These are phyloP conservation scores for Actinia equina DNA, from an alignment of 64 coral and sea anemone genomes.

Conservation along the genomic window DNA sequence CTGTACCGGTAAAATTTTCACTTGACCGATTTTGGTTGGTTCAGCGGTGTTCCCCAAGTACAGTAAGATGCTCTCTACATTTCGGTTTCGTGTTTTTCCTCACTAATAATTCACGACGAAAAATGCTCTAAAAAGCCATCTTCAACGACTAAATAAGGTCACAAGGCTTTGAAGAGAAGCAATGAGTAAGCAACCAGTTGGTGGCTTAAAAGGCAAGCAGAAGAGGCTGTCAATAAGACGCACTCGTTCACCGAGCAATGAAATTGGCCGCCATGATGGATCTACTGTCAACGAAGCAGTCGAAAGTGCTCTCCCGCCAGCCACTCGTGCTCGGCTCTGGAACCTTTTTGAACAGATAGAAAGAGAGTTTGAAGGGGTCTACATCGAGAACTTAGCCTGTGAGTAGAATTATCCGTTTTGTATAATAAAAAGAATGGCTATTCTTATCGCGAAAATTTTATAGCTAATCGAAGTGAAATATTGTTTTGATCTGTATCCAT, in stretches of 20 bases:
- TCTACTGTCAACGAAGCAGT: slow-evolving; percentile 46
- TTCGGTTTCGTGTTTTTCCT: neutral
- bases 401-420: slow-evolving; percentile 23
- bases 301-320: slow-evolving; percentile 64
- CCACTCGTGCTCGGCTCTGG: slow-evolving; percentile 69
- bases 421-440: neutral
- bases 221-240: slow-evolving; percentile 84
- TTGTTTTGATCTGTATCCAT: neutral
- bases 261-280: slow-evolving; percentile 37
- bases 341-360: slow-evolving; percentile 86
- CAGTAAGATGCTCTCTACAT: neutral
- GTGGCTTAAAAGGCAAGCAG: slow-evolving; percentile 63
- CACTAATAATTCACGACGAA: neutral
- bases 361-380: slow-evolving; percentile 75
- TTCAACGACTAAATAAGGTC: neutral
- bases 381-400: slow-evolving; percentile 80
- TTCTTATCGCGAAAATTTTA: neutral
- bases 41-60: neutral
- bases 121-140: neutral
- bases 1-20: too few relatives aligned
- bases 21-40: neutral
- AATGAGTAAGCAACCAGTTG: slow-evolving; percentile 83
- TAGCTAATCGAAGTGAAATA: neutral
- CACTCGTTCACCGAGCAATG: slow-evolving; percentile 53
- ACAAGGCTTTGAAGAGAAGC: slow-evolving; percentile 8